These are phyloP conservation scores for Mastomys coucha DNA, from an alignment of 2,113 vertebrate genomes.

Conservation along the genomic window DNA sequence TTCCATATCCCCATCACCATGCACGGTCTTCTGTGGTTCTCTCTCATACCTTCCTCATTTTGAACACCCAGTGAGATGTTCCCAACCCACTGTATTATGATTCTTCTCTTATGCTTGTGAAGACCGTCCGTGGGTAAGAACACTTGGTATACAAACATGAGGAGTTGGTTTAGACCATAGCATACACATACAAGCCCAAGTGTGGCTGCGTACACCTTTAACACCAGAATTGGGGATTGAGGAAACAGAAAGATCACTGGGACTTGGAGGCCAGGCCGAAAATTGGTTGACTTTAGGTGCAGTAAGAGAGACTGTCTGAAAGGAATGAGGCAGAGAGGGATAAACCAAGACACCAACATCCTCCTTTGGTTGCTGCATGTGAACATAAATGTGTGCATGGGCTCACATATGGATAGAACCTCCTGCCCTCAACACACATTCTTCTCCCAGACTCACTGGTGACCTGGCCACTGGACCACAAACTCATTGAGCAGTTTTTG, in stretches of 20 bases:
- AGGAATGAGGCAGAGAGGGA: neutral
- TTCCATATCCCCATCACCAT: neutral
- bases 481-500: neutral
- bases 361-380: neutral
- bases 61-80: neutral
- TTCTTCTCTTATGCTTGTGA: neutral
- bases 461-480: neutral
- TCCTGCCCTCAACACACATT: neutral
- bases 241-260: no score
- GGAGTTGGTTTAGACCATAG: neutral
- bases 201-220: neutral
- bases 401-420: neutral
- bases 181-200: neutral
- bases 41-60: neutral
- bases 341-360: neutral
- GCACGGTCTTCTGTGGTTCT: neutral
- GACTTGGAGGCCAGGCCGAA: neutral
- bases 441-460: neutral
- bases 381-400: neutral
- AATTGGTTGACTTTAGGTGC: neutral
- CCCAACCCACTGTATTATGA: accelerated
- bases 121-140: neutral
- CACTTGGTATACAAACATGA: neutral
- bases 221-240: neutral
- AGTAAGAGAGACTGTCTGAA: neutral